phyloP scores from a whole-genome alignment of 2,113 vertebrate species.

The Calidris pugnax region DNA sequence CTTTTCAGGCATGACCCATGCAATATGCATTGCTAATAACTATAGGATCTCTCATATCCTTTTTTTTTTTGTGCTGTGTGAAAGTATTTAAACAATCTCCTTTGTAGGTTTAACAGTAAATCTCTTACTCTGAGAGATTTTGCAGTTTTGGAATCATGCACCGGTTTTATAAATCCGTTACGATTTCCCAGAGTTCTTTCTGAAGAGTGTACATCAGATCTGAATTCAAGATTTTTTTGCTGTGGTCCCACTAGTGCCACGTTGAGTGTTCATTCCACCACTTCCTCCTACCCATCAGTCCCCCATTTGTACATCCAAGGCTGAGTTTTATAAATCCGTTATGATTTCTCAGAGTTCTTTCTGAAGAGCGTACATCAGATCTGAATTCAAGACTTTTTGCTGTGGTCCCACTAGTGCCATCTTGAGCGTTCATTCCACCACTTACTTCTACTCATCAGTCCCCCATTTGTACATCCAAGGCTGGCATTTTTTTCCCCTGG shows the following conservation, averaged over 20 bases:
- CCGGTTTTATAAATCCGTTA: neutral
- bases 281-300: no score
- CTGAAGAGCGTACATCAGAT: neutral
- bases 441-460: neutral
- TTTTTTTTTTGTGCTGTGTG: neutral
- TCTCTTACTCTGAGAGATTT: neutral
- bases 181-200: neutral
- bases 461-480: neutral
- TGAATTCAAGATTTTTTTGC: neutral
- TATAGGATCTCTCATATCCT: neutral
- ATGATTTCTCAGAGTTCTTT: neutral
- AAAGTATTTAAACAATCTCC: neutral
- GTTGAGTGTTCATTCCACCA: no score
- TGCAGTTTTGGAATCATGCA: neutral
- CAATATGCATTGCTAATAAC: neutral
- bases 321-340: neutral
- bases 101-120: neutral
- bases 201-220: neutral
- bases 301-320: no score
- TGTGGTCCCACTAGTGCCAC: no score
- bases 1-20: neutral
- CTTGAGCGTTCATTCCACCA: accelerated
- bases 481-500: neutral
- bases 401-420: neutral
- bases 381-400: neutral